Evolutionary conservation across 2,113 vertebrate genomes (phyloP), one percentile per base, ranked within the genome.

Genomic region (Gasterosteus nipponicus): DNA sequence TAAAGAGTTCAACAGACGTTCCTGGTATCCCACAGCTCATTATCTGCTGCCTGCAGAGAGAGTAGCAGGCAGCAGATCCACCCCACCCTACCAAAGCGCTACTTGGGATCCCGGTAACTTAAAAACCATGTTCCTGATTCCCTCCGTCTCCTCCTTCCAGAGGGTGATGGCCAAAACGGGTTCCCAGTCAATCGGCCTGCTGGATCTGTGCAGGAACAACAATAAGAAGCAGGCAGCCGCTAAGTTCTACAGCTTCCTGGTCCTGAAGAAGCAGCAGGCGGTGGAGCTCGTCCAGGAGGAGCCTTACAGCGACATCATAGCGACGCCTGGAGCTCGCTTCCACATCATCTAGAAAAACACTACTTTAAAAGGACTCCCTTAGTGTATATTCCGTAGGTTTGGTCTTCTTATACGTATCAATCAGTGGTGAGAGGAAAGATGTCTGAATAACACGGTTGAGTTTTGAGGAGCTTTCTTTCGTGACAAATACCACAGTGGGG

Each of bases 191-290:
- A 96, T 99, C 91, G 97, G 97, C 91, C 94, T 99, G 91, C 93
- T 99, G 62, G 98, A 98, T 69, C 93, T 99, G 80, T 98, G 98
- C 93, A 93, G 94, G 90, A 97, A 97, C 90, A 98, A 98, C 2
- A 98, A 98, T 87, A 95, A 94, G 87, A 99, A 99, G 84, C 98
- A 99, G 93, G 98, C 98, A 1, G 98, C 98, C 0, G 97, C 98
- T 26, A 99, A 99, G 89, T 99, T 99, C 93, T 99, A 99, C 95
- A 99, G 98, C 81, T 99, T 99, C 92, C 94, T 99, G 92, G 98
- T 99, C 72, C 95, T 99, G 83, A 98, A 99, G 89, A 99, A 99
- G 82, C 98, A 99, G 83, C 97, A 99, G 86, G 97, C 97, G 9
- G 96, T 99, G 42, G 97, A 99, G 90, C 93, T 99, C 61, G 95